phyloP scores from a whole-genome alignment of 2,113 vertebrate species.

The Elgaria multicarinata region DNA sequence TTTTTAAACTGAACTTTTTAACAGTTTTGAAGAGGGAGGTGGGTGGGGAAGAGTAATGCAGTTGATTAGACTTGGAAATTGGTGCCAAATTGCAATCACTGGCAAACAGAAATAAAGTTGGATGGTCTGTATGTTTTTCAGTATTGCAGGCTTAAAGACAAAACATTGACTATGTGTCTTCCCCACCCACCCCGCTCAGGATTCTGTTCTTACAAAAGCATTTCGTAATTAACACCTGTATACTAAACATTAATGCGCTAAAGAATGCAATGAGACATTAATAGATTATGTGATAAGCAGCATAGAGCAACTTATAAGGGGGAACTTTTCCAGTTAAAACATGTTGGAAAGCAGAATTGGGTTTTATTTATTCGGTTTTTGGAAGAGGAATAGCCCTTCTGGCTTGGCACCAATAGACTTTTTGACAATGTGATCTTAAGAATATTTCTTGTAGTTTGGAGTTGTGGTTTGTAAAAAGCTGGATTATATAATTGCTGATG shows the following conservation, averaged over 20 bases:
- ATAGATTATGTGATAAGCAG: neutral
- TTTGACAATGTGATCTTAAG: too few species aligned
- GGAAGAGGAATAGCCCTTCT: too few species aligned
- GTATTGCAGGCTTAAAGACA: neutral
- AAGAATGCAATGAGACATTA: neutral
- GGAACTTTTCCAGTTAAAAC: neutral
- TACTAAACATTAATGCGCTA: neutral
- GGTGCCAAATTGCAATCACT: constrained; percentile 35
- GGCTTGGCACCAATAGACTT: too few species aligned
- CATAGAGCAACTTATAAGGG: neutral
- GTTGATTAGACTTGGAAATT: constrained; percentile 5
- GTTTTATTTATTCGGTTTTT: too few species aligned
- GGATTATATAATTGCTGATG: too few species aligned
- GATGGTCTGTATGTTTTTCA: neutral
- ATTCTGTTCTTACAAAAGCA: neutral
- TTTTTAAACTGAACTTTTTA: constrained; percentile 1
- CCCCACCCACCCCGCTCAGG: neutral
- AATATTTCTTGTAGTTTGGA: too few species aligned
- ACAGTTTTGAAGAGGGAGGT: neutral
- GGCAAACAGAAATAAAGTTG: constrained; percentile 18
- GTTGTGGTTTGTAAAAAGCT: too few species aligned
- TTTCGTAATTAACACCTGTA: neutral
- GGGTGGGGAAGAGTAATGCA: neutral
- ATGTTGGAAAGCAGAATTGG: neutral
- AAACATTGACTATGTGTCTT: neutral